Evolutionary conservation across 2,113 vertebrate species (phyloP).

Genomic region (Clupea harengus): DNA sequence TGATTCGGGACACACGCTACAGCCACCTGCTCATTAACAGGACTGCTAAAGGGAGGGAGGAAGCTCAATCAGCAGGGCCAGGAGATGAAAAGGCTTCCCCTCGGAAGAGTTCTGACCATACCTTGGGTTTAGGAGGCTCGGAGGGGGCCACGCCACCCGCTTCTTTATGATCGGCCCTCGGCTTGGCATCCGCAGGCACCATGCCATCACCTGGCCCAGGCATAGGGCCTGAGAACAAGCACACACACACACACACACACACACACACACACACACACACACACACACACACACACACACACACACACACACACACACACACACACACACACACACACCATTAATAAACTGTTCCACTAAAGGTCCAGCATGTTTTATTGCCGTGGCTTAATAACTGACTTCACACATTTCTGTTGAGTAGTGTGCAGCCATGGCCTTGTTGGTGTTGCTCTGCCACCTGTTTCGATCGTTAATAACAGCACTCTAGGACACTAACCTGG

Average conservation of each 20-base stretch:
- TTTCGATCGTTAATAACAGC: no score
- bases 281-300: neutral
- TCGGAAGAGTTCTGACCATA: conserved; percentile 18
- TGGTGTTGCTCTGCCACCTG: neutral
- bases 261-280: neutral
- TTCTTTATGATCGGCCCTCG: conserved; percentile 53
- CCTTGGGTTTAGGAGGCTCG: conserved; percentile 62
- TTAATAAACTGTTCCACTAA: neutral
- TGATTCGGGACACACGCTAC: neutral
- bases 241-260: neutral
- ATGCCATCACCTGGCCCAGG: conserved; percentile 52
- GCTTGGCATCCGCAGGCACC: conserved; percentile 53
- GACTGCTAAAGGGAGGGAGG: neutral
- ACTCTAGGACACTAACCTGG: conserved; percentile 69
- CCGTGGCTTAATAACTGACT: no score
- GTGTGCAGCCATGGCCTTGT: neutral
- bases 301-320: neutral
- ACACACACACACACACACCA: neutral
- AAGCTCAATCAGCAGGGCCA: neutral
- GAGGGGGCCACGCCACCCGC: conserved; percentile 34
- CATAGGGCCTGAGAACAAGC: conserved; percentile 52
- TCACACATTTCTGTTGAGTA: neutral
- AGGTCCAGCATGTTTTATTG: neutral
- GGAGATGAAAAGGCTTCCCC: neutral
- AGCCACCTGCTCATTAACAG: neutral